Conservation (phyloP, 2,113 vertebrate species). For the Dicrurus megarhynchus region DNA sequence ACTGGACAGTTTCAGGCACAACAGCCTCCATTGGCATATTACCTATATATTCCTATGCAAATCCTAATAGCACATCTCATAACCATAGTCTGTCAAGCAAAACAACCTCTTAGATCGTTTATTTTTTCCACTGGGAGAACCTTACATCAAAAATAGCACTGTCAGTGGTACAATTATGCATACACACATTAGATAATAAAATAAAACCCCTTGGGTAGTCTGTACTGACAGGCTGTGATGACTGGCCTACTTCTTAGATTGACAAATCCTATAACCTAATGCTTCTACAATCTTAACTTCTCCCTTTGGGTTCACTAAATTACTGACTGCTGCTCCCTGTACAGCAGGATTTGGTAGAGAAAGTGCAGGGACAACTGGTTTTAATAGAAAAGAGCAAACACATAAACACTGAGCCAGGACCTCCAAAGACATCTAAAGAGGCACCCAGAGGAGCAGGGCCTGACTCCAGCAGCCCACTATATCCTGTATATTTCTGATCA, state of each 20-base stretch:
- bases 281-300: background rate
- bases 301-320: background rate
- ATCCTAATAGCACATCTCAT: background rate
- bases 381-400: background rate
- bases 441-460: background rate
- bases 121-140: background rate
- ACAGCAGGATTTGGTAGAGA: background rate
- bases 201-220: background rate
- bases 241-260: background rate
- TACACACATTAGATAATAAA: background rate
- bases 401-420: background rate
- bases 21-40: background rate
- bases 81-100: background rate
- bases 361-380: background rate
- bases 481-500: background rate
- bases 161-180: background rate
- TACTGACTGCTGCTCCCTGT: background rate
- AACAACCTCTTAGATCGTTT: background rate
- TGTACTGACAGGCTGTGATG: background rate
- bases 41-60: background rate
- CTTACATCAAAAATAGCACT: background rate
- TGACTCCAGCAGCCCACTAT: background rate
- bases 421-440: background rate
- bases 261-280: background rate
- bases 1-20: background rate